Base-by-base conservation (phyloP, 2,113 vertebrate genomes). In the Myodes glareolus region DNA sequence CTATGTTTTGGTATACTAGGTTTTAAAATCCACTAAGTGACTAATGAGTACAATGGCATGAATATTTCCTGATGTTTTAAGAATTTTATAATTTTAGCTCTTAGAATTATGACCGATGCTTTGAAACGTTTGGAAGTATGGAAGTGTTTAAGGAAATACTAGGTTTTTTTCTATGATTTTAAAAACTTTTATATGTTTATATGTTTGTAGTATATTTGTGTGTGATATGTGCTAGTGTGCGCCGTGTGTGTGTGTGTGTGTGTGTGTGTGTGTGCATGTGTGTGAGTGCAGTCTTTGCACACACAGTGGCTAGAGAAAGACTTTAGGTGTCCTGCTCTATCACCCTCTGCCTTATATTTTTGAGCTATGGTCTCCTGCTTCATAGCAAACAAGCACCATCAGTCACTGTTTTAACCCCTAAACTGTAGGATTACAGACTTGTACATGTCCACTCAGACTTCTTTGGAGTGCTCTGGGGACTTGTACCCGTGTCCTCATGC, bases 241-340 rank as follows among this genome's bases (percentile, higher is more conserved):
- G 2, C n/a, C 31, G 1, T 1, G 14, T 31, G n/a, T 12, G 27
- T 63, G 13, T 85, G 7, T 3, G 2, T 19, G 1, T 1, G 14
- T 31, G n/a, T 12, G 27, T 63, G 13, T 42, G 68, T 70, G 36
- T 70, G 29, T 52, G 36, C 61, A 10, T 1, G 5, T 29, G 3
- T 0, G 27, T 29, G 23, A 2, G 8, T 39, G 23, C 29, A 33
- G 16, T 58, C 27, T 11, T 45, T 67, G 82, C 39, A 45, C 8
- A 19, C 17, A 3, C 7, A 85, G 58, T 45, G 39, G 58, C 25
- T 58, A 47, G 29, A 21, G 25, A 9, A 31, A 29, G 4, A 47
- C 29, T 65, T 33, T 45, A 12, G 27, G 17, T 47, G 1, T 21
- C n/a, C 81, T 61, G 14, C 1, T 42, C 16, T 45, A 5, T 67